Evolutionary conservation across 2,888 invertebrate genomes (phyloP).

Genomic region (Brenthis daphne): DNA sequence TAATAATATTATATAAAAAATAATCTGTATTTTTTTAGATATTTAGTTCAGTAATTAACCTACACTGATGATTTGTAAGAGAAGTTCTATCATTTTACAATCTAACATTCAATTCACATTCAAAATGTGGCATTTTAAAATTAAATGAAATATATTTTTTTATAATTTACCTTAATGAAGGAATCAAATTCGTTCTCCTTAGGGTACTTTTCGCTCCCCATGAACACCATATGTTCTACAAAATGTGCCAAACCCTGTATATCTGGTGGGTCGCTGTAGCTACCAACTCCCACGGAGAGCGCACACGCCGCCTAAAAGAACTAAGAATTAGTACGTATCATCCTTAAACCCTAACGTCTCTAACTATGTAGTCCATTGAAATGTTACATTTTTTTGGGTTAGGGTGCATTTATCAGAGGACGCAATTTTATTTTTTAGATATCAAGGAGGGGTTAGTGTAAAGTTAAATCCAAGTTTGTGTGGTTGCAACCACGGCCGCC

Average conservation of each 20-base stretch:
- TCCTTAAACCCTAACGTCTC: background rate
- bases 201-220: conserved; percentile 95
- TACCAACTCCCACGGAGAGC: conserved; percentile 88
- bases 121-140: background rate
- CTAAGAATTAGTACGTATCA: background rate
- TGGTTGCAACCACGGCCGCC: no score
- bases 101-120: no score
- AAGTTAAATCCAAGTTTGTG: no score
- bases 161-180: conserved; percentile 83
- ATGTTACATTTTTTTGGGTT: no score
- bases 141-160: background rate
- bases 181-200: conserved; percentile 93
- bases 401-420: no score
- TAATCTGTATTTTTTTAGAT: no score
- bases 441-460: no score
- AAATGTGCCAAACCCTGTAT: conserved; percentile 93
- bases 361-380: no score
- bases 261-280: conserved; percentile 88
- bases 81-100: background rate
- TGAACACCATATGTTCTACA: conserved; percentile 96
- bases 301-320: conserved; percentile 86
- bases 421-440: no score
- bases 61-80: background rate
- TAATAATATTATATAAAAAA: no score
- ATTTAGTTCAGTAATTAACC: no score